phyloP scores from a whole-genome alignment of 2,888 invertebrate genomes.

The Habrosyne pyritoides region DNA sequence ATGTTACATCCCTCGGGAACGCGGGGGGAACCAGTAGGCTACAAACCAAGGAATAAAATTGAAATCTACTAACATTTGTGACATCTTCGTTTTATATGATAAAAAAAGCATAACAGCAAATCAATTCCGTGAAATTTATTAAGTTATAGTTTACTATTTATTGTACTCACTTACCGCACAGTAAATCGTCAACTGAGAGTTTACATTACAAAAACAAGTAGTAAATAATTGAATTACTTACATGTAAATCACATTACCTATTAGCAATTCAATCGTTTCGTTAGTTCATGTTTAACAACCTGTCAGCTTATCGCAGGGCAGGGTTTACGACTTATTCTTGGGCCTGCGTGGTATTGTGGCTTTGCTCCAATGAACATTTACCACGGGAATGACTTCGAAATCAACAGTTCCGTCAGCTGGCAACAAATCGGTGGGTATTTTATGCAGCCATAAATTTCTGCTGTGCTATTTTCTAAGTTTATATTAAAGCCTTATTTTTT shows the following conservation, averaged over 20 bases:
- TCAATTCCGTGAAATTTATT: too few relatives aligned
- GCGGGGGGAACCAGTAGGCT: too few relatives aligned
- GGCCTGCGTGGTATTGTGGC: conserved; percentile 32
- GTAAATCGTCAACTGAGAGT: too few relatives aligned
- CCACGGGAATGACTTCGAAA: conserved; percentile 51
- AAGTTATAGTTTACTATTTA: too few relatives aligned
- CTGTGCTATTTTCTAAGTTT: not conserved
- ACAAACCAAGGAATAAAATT: too few relatives aligned
- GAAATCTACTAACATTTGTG: too few relatives aligned
- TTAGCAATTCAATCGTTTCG: conserved; percentile 42
- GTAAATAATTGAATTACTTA: conserved; percentile 35
- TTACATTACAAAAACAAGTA: conserved; percentile 5
- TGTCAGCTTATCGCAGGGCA: conserved; percentile 59
- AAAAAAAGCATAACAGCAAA: too few relatives aligned
- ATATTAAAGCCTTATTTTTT: not conserved
- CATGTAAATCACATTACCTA: conserved; percentile 32
- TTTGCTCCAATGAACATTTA: conserved; percentile 36
- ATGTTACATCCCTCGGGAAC: too few relatives aligned
- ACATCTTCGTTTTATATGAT: too few relatives aligned
- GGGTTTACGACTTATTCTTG: conserved; percentile 64
- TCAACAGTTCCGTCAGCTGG: conserved; percentile 47
- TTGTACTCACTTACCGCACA: too few relatives aligned
- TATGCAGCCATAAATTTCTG: conserved; percentile 8
- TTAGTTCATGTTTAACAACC: conserved; percentile 60
- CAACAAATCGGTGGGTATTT: conserved; percentile 39